Conservation (phyloP, 2,113 vertebrate species). For the Heterocephalus glaber region DNA sequence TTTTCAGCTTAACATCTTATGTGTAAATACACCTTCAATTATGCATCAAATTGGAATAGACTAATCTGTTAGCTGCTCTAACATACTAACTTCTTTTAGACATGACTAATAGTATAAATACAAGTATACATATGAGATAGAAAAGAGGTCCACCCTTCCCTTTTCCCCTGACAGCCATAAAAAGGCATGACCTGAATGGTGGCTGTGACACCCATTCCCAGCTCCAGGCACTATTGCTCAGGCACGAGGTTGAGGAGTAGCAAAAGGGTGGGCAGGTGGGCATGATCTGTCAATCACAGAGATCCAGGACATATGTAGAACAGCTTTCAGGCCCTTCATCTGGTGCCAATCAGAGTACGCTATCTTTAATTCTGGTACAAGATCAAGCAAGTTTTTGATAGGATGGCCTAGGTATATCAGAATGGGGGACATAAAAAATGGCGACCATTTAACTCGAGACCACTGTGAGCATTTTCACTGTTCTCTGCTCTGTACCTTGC, state of each 20-base stretch:
- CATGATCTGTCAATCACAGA: neutral
- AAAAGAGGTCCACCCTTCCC: neutral
- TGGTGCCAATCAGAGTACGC: neutral
- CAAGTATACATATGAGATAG: neutral
- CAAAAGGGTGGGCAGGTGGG: neutral
- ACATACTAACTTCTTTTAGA: neutral
- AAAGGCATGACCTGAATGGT: neutral
- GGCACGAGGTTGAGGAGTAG: too few relatives aligned
- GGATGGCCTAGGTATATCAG: neutral
- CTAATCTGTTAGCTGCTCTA: neutral
- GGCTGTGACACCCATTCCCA: neutral
- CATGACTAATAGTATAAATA: neutral
- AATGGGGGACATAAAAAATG: neutral
- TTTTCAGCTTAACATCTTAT: constrained; percentile 65
- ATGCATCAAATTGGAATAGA: neutral
- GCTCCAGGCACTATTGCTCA: neutral
- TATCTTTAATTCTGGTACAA: neutral
- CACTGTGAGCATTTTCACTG: neutral
- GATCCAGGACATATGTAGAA: neutral
- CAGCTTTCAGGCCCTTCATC: neutral
- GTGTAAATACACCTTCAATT: constrained; percentile 1
- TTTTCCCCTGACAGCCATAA: neutral
- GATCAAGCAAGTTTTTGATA: neutral
- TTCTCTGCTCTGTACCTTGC: neutral
- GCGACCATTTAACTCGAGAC: neutral